Conservation (phyloP, 2,797 vertebrate species). For the Champsocephalus esox region DNA sequence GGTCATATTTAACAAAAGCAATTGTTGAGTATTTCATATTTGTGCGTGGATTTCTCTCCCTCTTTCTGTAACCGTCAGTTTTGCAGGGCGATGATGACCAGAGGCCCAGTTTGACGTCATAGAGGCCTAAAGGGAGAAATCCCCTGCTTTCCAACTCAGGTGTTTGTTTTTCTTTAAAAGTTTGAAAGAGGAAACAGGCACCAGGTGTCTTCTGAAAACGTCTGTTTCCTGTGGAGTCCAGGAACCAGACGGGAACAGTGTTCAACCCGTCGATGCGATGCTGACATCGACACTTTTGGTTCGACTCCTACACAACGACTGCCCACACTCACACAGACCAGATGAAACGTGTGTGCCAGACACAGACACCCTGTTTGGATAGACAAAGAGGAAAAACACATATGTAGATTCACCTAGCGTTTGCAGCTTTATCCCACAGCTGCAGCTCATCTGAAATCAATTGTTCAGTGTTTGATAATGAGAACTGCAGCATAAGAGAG, state of each 20-base stretch:
- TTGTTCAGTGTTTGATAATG: no score
- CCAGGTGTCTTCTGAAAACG: slow-evolving; percentile 66
- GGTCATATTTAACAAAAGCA: not conserved
- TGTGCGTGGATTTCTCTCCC: slow-evolving; percentile 10
- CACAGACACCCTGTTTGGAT: slow-evolving; percentile 38
- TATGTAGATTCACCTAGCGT: slow-evolving; percentile 10
- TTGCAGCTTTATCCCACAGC: no score
- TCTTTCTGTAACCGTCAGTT: slow-evolving; percentile 44
- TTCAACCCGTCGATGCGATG: slow-evolving; percentile 29
- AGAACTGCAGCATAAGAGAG: no score
- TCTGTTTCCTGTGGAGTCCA: slow-evolving; percentile 56
- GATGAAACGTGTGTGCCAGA: slow-evolving; percentile 52
- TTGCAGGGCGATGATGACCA: slow-evolving; percentile 55
- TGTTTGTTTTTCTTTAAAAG: slow-evolving; percentile 71
- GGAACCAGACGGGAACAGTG: slow-evolving; percentile 34
- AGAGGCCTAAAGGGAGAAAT: slow-evolving; percentile 51
- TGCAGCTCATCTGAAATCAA: no score
- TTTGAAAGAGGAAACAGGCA: slow-evolving; percentile 69
- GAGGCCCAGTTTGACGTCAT: slow-evolving; percentile 63
- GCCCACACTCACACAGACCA: slow-evolving; percentile 41
- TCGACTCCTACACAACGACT: slow-evolving; percentile 26
- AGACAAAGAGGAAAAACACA: slow-evolving; percentile 29
- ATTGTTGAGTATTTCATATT: not conserved
- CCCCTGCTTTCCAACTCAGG: slow-evolving; percentile 58
- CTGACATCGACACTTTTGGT: slow-evolving; percentile 53